Percentiles rank a stretch among this genome's conserved stretches.
phyloP scores from a whole-genome alignment of 2,797 vertebrate species.

The Heterohyrax brucei region DNA sequence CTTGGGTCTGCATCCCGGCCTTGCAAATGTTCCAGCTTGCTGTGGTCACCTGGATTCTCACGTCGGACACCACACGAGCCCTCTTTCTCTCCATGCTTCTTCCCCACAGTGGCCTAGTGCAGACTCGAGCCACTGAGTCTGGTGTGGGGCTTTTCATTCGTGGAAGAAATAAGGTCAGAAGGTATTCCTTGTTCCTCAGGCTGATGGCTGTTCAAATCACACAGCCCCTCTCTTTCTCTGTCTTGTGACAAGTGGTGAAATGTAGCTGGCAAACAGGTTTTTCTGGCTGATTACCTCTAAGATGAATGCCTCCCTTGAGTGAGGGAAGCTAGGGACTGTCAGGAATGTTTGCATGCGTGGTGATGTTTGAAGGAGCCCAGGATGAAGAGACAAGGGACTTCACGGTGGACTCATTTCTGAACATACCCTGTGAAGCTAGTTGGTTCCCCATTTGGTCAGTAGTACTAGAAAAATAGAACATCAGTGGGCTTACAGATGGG shows the following conservation, averaged over 20 bases:
- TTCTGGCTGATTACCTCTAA: constrained; percentile 78
- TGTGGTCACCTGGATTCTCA: background rate
- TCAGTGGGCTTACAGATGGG: background rate
- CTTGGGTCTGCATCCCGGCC: background rate
- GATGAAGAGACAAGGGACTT: background rate
- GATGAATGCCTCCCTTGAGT: constrained; percentile 72
- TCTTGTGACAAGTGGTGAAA: constrained; percentile 58
- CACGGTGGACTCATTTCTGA: background rate
- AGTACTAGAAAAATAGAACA: background rate
- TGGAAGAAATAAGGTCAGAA: too few species aligned
- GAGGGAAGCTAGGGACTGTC: constrained; percentile 62
- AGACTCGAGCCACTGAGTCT: accelerated
- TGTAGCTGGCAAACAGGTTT: constrained; percentile 82
- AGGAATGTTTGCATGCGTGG: constrained; percentile 65
- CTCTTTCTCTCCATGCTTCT: background rate
- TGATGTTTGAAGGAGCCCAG: background rate
- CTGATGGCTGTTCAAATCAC: background rate
- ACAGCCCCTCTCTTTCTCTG: background rate
- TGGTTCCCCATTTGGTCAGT: background rate
- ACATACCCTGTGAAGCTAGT: background rate
- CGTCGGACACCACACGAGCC: accelerated
- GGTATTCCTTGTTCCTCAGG: background rate
- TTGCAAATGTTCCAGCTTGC: background rate
- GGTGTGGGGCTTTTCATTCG: accelerated
- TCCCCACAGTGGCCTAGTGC: accelerated